A percentile compares a stretch with the other conserved stretches of the same genome.
phyloP scores from a whole-genome alignment of 2,113 vertebrate species.

The Melanerpes aurifrons region DNA sequence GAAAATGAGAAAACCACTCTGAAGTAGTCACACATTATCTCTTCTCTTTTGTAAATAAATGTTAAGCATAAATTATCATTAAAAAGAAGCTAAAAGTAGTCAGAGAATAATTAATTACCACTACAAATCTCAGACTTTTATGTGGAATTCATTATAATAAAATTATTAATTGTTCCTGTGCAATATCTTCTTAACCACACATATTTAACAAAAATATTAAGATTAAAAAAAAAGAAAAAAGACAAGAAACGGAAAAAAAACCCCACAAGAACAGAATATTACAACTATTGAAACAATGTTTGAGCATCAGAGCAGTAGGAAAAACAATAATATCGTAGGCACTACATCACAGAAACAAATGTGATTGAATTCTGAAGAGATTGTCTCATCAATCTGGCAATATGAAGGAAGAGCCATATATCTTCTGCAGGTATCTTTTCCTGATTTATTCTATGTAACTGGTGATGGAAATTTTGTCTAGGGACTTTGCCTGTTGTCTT shows the following conservation, averaged over 20 bases:
- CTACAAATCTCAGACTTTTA: not conserved
- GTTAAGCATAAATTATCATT: not conserved
- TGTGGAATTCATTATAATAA: not conserved
- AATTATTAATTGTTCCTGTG: not conserved
- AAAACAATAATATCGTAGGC: not conserved
- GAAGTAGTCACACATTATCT: not conserved
- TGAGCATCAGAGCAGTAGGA: not conserved
- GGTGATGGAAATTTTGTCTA: not conserved
- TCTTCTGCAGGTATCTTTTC: not conserved
- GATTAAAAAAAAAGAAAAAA: not conserved
- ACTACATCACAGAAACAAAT: not conserved
- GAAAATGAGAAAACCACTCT: not conserved
- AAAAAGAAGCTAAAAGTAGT: not conserved
- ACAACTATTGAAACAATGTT: not conserved
- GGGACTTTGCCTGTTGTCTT: not conserved
- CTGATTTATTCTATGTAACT: not conserved
- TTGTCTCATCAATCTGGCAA: not conserved
- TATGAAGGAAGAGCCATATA: not conserved
- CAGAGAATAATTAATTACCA: slow-evolving; percentile 7
- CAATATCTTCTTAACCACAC: not conserved
- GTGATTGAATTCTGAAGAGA: not conserved
- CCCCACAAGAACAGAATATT: not conserved
- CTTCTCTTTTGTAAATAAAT: not conserved
- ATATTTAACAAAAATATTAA: not conserved
- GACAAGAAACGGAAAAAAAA: not conserved